phyloP scores from a whole-genome alignment of 2,113 vertebrate genomes.

The Grallaria varia region DNA sequence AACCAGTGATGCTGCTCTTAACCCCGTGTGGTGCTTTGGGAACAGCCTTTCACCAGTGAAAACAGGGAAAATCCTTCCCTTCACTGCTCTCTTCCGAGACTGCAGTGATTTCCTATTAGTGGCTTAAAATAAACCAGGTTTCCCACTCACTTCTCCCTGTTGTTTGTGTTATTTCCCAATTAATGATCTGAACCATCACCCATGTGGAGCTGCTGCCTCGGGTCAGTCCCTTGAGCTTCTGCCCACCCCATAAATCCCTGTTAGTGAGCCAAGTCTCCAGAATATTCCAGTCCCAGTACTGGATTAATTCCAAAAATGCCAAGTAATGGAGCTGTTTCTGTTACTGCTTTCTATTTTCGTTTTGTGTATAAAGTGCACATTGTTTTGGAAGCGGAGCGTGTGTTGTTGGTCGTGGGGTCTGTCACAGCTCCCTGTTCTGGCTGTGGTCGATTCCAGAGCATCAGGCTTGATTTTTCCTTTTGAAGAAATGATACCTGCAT shows the following conservation, averaged over 20 bases:
- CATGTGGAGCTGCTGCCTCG: not conserved
- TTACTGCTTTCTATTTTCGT: not conserved
- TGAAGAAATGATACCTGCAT: not conserved
- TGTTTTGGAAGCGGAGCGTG: not conserved
- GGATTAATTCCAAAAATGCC: not conserved
- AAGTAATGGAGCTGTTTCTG: not conserved
- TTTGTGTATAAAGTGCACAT: not conserved
- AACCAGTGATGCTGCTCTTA: not conserved
- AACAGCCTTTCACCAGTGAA: not conserved
- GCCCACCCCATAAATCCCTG: not conserved
- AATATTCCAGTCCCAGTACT: not conserved
- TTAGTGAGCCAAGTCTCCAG: not conserved
- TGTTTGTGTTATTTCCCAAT: not conserved
- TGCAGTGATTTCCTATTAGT: fast-evolving
- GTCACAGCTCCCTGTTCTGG: not conserved
- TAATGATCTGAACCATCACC: not conserved
- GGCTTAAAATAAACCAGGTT: not conserved
- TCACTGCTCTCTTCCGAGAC: not conserved
- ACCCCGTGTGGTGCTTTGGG: not conserved
- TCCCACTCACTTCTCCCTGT: not conserved
- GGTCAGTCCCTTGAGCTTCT: not conserved
- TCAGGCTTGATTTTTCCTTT: not conserved
- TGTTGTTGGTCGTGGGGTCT: not conserved
- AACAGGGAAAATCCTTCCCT: not conserved
- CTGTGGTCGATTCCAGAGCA: not conserved